Percentiles rank a stretch among this genome's conserved stretches.
These are phyloP conservation scores for Tetramorium alpestre DNA, from an alignment of 1,140 invertebrate species.

Conservation along the genomic window DNA sequence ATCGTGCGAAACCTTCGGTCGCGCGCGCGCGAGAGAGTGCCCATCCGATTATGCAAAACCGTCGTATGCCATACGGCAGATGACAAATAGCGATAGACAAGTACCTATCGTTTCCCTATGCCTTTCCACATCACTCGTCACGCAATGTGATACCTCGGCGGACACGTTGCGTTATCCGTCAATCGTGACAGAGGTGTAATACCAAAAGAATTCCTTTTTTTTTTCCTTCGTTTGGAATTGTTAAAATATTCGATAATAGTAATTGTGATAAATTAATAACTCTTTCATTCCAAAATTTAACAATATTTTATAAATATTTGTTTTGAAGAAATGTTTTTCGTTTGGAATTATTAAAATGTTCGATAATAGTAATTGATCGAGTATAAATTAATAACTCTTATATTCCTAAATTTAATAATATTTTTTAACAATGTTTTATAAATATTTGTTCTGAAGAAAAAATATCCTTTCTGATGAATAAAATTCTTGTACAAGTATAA, in stretches of 20 bases:
- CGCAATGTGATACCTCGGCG: neutral
- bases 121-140: neutral
- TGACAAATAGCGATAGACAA: constrained; percentile 7
- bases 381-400: too few species aligned
- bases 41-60: constrained; percentile 33
- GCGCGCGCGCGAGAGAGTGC: neutral
- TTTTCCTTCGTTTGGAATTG: neutral
- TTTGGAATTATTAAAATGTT: too few species aligned
- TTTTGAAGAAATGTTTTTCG: neutral
- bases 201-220: neutral
- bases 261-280: neutral
- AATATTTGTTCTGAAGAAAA: neutral
- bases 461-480: too few species aligned
- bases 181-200: neutral
- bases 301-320: neutral
- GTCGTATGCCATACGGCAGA: neutral
- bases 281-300: too few species aligned
- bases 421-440: too few species aligned
- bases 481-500: neutral
- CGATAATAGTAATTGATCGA: too few species aligned
- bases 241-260: neutral
- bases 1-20: constrained; percentile 11
- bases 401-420: too few species aligned
- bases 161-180: neutral
- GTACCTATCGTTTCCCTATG: neutral